Base-by-base conservation (phyloP, 2,797 vertebrate species). In the Gymnoscopelus braueri region DNA sequence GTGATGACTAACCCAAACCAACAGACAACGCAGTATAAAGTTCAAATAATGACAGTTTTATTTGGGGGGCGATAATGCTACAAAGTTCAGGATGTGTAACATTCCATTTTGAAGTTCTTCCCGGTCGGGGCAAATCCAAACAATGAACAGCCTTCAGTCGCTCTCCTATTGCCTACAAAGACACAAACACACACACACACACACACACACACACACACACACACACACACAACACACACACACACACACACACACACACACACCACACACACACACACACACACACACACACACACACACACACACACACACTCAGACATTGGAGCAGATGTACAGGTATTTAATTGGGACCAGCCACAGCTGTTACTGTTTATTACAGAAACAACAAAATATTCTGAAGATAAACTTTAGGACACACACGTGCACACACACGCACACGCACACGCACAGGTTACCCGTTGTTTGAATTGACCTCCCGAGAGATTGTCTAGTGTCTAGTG, bases 271-370 rank as follows among this genome's bases (percentile, higher is more conserved):
- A 48, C 57, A 47, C 13, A 55, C 32, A 62, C 60, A 57, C 39
- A 23, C 19, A 12, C 49, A 19, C 26, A 53, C 60, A 58, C 23
- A 29, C 56, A 39, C 1, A 19, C 6, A 47, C 49, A 63, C 63
- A 71, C 10, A 32, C 4, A 13, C 1, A 23, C 10, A 9, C 65
- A 6, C 50, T 3, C 14, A 71, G 73, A 84, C 74, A 76, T 69
- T 23, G 65, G 62, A 88, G 73, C 90, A 92, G 89, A 91, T 91
- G 91, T 74, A 83, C 88, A 87, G 84, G 85, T 91, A 85, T 85
- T 79, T 91, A 90, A 93, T 92, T 91, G 90, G 87, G 59, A 78
- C 67, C 78, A 91, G 88, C 84, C 82, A 78, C 92, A 92, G 88
- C 88, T 93, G 92, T 88, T 89, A 78, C 81, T 88, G 82, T 88